Percentiles rank a stretch among this genome's conserved stretches.
These are phyloP conservation scores for Paratrypauchen microcephalus DNA, from an alignment of 2,797 vertebrate species.

Conservation along the genomic window DNA sequence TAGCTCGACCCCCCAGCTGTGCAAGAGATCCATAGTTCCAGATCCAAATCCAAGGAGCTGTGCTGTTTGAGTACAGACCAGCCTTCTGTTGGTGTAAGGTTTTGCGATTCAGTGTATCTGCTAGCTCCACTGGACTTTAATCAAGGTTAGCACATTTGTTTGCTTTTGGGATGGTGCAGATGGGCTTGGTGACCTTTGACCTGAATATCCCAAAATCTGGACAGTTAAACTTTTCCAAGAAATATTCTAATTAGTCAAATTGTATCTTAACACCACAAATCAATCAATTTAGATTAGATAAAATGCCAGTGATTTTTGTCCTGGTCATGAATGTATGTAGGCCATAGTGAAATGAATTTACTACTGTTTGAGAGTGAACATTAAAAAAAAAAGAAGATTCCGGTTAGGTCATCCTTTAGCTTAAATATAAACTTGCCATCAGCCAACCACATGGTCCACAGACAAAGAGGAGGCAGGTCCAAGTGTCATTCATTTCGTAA, in stretches of 20 bases:
- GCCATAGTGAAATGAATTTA: not conserved
- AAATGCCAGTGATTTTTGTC: not conserved
- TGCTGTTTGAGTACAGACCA: not conserved
- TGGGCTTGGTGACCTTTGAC: constrained; percentile 59
- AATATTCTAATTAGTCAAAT: constrained; percentile 3
- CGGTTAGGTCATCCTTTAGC: not conserved
- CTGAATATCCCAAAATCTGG: constrained; percentile 23
- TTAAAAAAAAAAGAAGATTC: not conserved
- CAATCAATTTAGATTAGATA: not conserved
- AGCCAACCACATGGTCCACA: not conserved
- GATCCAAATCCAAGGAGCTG: constrained; percentile 23
- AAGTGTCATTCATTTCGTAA: not conserved
- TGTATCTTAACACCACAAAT: not conserved
- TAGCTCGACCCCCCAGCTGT: constrained; percentile 82
- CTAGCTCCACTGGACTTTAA: constrained; percentile 67
- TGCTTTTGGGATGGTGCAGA: constrained; percentile 56
- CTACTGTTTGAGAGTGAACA: not conserved
- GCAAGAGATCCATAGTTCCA: constrained; percentile 77
- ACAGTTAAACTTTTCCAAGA: constrained; percentile 21
- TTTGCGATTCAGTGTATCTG: constrained; percentile 17
- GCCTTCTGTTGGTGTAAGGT: constrained; percentile 3
- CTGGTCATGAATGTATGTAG: not conserved
- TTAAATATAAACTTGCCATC: not conserved
- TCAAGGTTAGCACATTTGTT: constrained; percentile 66
- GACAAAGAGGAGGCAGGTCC: not conserved